Evolutionary conservation across 2,888 invertebrate genomes (phyloP).

Genomic region (Leptopilina myrica): DNA sequence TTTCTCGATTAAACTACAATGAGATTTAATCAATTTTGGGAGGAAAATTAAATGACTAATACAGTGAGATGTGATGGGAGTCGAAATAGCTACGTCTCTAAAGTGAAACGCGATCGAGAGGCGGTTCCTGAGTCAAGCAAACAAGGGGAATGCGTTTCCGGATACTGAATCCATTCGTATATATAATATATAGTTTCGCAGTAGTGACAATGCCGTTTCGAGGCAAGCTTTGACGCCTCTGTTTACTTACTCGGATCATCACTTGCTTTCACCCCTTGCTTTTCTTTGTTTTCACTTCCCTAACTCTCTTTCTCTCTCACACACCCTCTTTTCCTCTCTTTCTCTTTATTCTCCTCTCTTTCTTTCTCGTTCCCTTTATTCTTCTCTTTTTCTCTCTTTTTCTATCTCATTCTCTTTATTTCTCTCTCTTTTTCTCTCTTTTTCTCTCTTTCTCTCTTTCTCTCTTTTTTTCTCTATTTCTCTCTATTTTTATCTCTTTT

Average conservation of each 20-base stretch:
- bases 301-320: neutral
- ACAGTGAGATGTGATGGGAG: conserved; percentile 52
- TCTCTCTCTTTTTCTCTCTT: neutral
- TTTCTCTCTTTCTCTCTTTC: neutral
- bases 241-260: conserved; percentile 41
- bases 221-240: conserved; percentile 49
- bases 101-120: conserved; percentile 59
- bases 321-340: neutral
- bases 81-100: conserved; percentile 50
- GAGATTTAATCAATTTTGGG: neutral
- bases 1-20: neutral
- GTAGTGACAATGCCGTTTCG: conserved; percentile 57
- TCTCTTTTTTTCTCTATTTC: no score
- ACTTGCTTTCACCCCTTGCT: neutral
- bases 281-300: conserved; percentile 7
- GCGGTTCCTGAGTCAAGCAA: conserved; percentile 50
- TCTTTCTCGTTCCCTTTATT: conserved; percentile 21
- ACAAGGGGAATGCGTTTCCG: conserved; percentile 60
- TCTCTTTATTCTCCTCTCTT: neutral
- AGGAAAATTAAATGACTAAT: conserved; percentile 39
- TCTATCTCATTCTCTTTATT: neutral
- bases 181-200: conserved; percentile 23
- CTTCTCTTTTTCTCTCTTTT: no score
- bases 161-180: conserved; percentile 59
- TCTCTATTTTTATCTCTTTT: no score